Percentiles rank a stretch among this genome's conserved stretches.
Conservation (phyloP, 2,888 invertebrate genomes). For the Panorpa germanica region DNA sequence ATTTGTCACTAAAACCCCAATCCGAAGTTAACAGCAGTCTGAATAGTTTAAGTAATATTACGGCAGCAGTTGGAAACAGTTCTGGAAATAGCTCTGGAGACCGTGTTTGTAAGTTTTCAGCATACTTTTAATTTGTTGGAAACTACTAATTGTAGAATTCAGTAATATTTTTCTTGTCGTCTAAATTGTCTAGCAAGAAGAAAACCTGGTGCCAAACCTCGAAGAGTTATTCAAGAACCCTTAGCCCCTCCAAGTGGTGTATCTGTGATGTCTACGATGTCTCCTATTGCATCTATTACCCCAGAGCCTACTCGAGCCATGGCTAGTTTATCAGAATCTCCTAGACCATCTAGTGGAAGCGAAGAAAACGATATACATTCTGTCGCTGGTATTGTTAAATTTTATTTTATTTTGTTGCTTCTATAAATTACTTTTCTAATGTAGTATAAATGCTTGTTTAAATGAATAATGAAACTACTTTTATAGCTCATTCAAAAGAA, state of each 20-base stretch:
- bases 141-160: slow-evolving; percentile 3
- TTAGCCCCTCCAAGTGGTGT: slow-evolving; percentile 27
- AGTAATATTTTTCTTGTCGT: slow-evolving; percentile 3
- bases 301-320: slow-evolving; percentile 23
- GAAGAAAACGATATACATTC: too few species aligned
- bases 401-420: too few species aligned
- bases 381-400: slow-evolving; percentile 3
- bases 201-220: slow-evolving; percentile 54
- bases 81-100: slow-evolving; percentile 13
- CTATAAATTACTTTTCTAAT: background rate
- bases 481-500: slow-evolving; percentile 31
- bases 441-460: background rate
- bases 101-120: slow-evolving; percentile 14
- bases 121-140: slow-evolving; percentile 2
- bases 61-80: slow-evolving; percentile 19
- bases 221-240: slow-evolving; percentile 31
- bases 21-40: slow-evolving; percentile 19
- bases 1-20: slow-evolving; percentile 60
- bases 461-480: background rate
- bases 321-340: too few species aligned
- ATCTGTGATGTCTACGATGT: slow-evolving; percentile 25
- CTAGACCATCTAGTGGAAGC: slow-evolving; percentile 12
- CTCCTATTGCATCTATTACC: slow-evolving; percentile 30
- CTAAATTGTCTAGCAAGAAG: slow-evolving; percentile 37
- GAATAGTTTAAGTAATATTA: slow-evolving; percentile 24